phyloP scores from a whole-genome alignment of 2,797 vertebrate species.

The Denticeps clupeoides region DNA sequence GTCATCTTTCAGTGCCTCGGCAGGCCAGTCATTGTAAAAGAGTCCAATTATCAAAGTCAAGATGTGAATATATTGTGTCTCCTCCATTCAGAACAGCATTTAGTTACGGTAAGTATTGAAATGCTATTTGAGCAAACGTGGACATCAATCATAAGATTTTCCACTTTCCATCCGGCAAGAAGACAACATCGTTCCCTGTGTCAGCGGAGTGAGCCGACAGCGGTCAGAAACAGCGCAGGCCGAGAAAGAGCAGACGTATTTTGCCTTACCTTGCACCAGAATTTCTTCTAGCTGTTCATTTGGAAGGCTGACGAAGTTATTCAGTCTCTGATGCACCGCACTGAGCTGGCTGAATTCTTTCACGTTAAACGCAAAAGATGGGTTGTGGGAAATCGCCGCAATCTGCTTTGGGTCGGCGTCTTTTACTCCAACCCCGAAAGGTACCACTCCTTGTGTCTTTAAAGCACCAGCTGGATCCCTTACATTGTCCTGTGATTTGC shows the following conservation, averaged over 20 bases:
- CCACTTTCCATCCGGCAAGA: constrained; percentile 82
- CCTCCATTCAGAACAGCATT: constrained; percentile 56
- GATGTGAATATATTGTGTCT: constrained; percentile 72
- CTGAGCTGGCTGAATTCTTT: constrained; percentile 61
- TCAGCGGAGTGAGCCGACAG: constrained; percentile 34
- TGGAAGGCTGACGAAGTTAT: constrained; percentile 54
- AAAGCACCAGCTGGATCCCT: constrained; percentile 60
- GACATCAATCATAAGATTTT: too few species aligned
- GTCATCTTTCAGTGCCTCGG: constrained; percentile 63
- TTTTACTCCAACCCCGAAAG: constrained; percentile 79
- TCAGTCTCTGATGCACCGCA: constrained; percentile 49
- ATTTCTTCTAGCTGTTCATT: constrained; percentile 32
- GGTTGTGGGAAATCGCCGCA: constrained; percentile 63
- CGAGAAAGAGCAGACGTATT: constrained; percentile 11
- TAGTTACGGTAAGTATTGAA: constrained; percentile 68
- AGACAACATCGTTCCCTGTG: constrained; percentile 77
- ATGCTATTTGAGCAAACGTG: too few species aligned
- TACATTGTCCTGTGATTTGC: constrained; percentile 68
- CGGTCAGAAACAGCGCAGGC: constrained; percentile 15
- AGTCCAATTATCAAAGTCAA: too few species aligned
- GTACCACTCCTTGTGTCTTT: constrained; percentile 72
- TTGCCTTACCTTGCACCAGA: constrained; percentile 51
- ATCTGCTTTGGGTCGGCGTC: constrained; percentile 72
- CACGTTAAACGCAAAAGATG: constrained; percentile 61
- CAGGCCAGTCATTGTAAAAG: too few species aligned